Percentiles rank a stretch among this genome's conserved stretches.
These are phyloP conservation scores for Prosapia bicincta DNA, from an alignment of 2,888 invertebrate species.

Conservation along the genomic window DNA sequence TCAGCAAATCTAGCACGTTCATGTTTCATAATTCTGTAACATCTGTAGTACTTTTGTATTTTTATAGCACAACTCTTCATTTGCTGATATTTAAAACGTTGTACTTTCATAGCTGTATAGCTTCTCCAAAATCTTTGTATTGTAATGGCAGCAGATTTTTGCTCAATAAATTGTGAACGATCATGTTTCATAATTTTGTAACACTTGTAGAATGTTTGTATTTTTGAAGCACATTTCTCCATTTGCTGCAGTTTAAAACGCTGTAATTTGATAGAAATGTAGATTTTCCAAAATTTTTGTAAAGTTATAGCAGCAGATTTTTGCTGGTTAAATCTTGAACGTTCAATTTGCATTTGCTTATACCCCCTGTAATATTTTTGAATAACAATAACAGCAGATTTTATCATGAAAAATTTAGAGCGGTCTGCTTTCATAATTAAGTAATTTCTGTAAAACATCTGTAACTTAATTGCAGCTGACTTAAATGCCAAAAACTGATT, in stretches of 20 bases:
- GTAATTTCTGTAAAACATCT: constrained; percentile 37
- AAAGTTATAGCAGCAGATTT: constrained; percentile 7
- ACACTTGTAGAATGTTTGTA: constrained; percentile 27
- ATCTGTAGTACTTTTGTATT: constrained; percentile 48
- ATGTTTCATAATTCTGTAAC: background rate
- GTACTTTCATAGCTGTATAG: constrained; percentile 40
- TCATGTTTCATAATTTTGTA: background rate
- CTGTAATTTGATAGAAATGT: constrained; percentile 44
- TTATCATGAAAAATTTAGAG: constrained; percentile 43
- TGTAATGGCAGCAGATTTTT: background rate
- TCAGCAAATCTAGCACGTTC: too few species aligned
- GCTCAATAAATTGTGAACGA: background rate
- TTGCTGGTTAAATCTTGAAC: constrained; percentile 4
- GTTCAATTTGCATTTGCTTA: constrained; percentile 36
- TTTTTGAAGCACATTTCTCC: constrained; percentile 39
- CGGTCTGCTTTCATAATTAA: constrained; percentile 21
- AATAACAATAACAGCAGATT: constrained; percentile 47
- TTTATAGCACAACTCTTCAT: constrained; percentile 44
- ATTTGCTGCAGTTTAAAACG: constrained; percentile 45
- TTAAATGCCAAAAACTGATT: constrained; percentile 42
- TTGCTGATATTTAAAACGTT: constrained; percentile 43
- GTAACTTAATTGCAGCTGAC: constrained; percentile 44
- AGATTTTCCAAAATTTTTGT: constrained; percentile 44
- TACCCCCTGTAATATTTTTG: constrained; percentile 52
- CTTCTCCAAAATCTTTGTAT: constrained; percentile 51